These are phyloP conservation scores for Colletes latitarsis DNA, from an alignment of 1,140 invertebrate species.

Conservation along the genomic window DNA sequence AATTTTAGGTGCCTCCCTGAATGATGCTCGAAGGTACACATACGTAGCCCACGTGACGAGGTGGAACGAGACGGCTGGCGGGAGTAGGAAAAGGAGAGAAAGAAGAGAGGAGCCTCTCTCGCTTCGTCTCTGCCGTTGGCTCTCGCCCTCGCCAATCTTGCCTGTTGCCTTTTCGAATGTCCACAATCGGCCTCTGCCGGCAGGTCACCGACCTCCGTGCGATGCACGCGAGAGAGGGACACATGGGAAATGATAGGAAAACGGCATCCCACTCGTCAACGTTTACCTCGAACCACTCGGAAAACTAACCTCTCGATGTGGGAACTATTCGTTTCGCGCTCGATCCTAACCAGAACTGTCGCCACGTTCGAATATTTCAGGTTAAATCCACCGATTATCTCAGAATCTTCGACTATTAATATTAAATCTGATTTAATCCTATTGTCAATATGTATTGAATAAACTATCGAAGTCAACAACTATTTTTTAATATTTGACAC, in stretches of 20 bases:
- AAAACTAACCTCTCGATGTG: background rate
- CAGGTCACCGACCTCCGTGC: conserved; percentile 63
- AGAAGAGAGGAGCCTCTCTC: background rate
- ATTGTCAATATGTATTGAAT: too few species aligned
- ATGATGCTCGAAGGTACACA: conserved; percentile 66
- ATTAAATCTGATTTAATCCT: too few species aligned
- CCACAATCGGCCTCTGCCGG: conserved; percentile 63
- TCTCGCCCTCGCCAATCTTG: conserved; percentile 61
- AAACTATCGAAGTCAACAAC: too few species aligned
- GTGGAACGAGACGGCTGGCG: background rate
- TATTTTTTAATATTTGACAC: too few species aligned
- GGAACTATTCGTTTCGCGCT: background rate
- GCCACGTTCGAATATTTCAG: too few species aligned
- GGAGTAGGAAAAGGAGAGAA: background rate
- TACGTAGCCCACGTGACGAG: conserved; percentile 42
- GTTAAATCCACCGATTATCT: too few species aligned
- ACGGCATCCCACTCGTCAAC: background rate
- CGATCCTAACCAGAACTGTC: background rate
- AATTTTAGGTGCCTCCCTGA: conserved; percentile 72
- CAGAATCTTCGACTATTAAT: too few species aligned
- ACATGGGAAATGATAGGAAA: conserved; percentile 32
- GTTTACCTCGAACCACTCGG: background rate
- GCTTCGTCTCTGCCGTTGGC: conserved; percentile 8
- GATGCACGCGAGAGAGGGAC: conserved; percentile 23
- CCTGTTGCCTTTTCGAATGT: conserved; percentile 69